Conservation (phyloP, 2,797 vertebrate genomes). For the Crenichthys baileyi region DNA sequence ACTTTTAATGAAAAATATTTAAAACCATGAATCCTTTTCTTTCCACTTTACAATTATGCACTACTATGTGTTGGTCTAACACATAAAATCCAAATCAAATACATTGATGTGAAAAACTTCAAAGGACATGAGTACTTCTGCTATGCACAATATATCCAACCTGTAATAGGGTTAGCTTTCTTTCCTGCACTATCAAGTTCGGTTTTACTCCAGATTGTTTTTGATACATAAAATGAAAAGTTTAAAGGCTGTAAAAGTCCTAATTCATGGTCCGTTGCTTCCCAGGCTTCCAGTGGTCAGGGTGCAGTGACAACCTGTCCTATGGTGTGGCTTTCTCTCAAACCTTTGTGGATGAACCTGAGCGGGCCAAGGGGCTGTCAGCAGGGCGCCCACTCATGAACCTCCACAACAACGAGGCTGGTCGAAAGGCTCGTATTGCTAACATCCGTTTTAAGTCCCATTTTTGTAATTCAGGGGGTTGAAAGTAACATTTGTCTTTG, state of each 20-base stretch:
- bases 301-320: slow-evolving; percentile 86
- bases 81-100: neutral
- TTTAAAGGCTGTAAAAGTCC: neutral
- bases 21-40: neutral
- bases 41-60: neutral
- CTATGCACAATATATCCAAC: neutral
- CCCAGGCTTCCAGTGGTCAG: slow-evolving; percentile 86
- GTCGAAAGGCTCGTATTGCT: slow-evolving; percentile 74
- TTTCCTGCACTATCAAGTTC: no score
- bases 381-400: slow-evolving; percentile 81
- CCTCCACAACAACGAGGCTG: slow-evolving; percentile 84
- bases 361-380: slow-evolving; percentile 78
- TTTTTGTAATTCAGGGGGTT: neutral
- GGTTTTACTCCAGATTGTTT: neutral
- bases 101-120: no score
- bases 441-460: neutral
- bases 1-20: neutral
- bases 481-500: neutral
- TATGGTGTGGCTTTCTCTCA: slow-evolving; percentile 85
- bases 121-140: neutral
- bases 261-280: slow-evolving; percentile 4
- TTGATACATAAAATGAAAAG: neutral
- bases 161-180: neutral
- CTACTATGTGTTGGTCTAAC: no score
- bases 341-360: slow-evolving; percentile 82